Conservation (phyloP, 2,113 vertebrate species). For the Nestor notabilis region DNA sequence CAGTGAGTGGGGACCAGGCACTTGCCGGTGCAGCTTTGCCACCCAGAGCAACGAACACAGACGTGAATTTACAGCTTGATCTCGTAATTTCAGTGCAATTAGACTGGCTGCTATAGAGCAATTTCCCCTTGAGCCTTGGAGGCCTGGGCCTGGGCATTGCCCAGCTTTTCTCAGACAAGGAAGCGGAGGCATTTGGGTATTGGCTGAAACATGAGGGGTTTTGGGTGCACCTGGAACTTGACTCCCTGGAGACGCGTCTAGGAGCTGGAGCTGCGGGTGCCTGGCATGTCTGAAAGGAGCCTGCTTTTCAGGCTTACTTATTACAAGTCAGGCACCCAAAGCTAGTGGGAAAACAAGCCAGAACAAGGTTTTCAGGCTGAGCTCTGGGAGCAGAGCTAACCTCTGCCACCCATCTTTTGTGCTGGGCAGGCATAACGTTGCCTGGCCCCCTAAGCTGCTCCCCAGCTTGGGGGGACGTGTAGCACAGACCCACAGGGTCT, state of each 20-base stretch:
- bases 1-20: neutral
- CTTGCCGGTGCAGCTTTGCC: slow-evolving; percentile 24
- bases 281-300: slow-evolving; percentile 63
- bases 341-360: slow-evolving; percentile 58
- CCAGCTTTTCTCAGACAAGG: slow-evolving; percentile 12
- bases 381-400: neutral
- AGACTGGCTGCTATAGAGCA: slow-evolving; percentile 43
- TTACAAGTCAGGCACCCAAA: slow-evolving; percentile 38
- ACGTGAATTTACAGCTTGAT: slow-evolving; percentile 58
- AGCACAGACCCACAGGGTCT: neutral
- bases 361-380: slow-evolving; percentile 54
- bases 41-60: slow-evolving; percentile 42
- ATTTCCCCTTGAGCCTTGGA: slow-evolving; percentile 40
- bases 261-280: slow-evolving; percentile 11
- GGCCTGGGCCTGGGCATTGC: slow-evolving; percentile 18
- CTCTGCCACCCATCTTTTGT: neutral
- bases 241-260: slow-evolving; percentile 22
- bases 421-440: neutral
- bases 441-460: neutral
- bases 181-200: neutral
- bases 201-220: neutral
- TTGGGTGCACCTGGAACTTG: slow-evolving; percentile 59
- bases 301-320: slow-evolving; percentile 64
- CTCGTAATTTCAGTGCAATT: slow-evolving; percentile 53
- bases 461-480: neutral